Percentiles rank a stretch among this genome's conserved stretches.
Conservation (phyloP, 2,888 invertebrate species). For the Polyommatus icarus region DNA sequence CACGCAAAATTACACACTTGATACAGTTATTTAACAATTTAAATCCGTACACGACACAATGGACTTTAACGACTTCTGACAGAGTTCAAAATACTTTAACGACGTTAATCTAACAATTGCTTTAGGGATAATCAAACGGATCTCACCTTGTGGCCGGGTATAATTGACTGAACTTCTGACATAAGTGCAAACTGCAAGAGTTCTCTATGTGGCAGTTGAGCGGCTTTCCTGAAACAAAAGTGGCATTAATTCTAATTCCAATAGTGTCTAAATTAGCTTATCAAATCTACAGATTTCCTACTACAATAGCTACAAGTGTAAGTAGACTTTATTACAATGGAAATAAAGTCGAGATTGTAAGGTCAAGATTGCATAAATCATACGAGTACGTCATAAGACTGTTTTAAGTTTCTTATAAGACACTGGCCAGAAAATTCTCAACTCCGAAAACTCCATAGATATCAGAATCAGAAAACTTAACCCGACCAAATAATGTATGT, state of each 20-base stretch:
- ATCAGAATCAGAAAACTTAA: too few species aligned
- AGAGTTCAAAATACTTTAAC: constrained; percentile 11
- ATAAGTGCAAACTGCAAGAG: constrained; percentile 91
- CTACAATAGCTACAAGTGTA: background rate
- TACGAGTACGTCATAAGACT: background rate
- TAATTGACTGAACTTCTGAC: constrained; percentile 91
- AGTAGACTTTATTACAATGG: background rate
- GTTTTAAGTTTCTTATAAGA: too few species aligned
- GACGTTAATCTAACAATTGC: background rate
- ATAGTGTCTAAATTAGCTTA: constrained; percentile 31
- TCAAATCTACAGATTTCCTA: background rate
- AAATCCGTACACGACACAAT: background rate
- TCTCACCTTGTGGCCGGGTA: constrained; percentile 86
- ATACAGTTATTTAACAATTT: constrained; percentile 25
- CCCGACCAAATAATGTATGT: too few species aligned
- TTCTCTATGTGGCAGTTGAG: constrained; percentile 83
- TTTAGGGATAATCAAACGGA: constrained; percentile 38
- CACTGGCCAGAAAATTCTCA: too few species aligned
- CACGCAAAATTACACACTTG: constrained; percentile 24
- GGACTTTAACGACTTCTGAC: background rate
- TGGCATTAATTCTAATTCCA: background rate
- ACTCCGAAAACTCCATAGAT: too few species aligned
- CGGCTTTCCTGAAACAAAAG: constrained; percentile 77
- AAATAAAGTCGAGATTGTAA: background rate
- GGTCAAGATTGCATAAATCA: background rate